phyloP scores from a whole-genome alignment of 1,140 invertebrate genomes.

The Limonius californicus region DNA sequence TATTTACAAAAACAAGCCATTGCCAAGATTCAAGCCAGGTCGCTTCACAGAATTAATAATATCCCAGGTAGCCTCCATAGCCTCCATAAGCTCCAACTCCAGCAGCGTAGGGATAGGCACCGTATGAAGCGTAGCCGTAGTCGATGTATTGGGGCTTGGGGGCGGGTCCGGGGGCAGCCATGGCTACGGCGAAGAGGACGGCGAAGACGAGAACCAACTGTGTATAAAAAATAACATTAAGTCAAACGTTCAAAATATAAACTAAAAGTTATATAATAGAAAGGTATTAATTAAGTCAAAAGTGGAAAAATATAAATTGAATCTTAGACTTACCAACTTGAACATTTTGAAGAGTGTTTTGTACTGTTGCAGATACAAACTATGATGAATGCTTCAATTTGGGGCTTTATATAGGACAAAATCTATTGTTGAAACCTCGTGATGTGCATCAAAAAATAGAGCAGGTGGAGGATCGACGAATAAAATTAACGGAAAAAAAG shows the following conservation, averaged over 20 bases:
- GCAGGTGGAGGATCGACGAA: too few relatives aligned
- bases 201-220: conserved; percentile 24
- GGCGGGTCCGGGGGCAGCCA: conserved; percentile 24
- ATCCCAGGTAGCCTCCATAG: too few relatives aligned
- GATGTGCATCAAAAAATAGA: too few relatives aligned
- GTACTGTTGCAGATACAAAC: not conserved
- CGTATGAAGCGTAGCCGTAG: not conserved
- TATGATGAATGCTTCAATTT: too few relatives aligned
- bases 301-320: not conserved
- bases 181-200: conserved; percentile 30
- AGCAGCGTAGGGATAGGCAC: not conserved
- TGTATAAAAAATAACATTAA: too few relatives aligned
- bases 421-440: too few relatives aligned
- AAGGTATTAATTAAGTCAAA: not conserved
- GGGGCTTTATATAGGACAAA: too few relatives aligned
- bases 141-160: conserved; percentile 8
- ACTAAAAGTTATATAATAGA: not conserved
- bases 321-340: conserved; percentile 3
- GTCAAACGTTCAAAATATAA: not conserved
- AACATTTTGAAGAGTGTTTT: not conserved
- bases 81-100: not conserved
- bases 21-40: too few relatives aligned
- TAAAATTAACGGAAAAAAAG: too few relatives aligned
- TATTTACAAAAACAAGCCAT: too few relatives aligned
- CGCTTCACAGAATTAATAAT: too few relatives aligned